phyloP scores from a whole-genome alignment of 2,113 vertebrate genomes.

The Asarcornis scutulata region DNA sequence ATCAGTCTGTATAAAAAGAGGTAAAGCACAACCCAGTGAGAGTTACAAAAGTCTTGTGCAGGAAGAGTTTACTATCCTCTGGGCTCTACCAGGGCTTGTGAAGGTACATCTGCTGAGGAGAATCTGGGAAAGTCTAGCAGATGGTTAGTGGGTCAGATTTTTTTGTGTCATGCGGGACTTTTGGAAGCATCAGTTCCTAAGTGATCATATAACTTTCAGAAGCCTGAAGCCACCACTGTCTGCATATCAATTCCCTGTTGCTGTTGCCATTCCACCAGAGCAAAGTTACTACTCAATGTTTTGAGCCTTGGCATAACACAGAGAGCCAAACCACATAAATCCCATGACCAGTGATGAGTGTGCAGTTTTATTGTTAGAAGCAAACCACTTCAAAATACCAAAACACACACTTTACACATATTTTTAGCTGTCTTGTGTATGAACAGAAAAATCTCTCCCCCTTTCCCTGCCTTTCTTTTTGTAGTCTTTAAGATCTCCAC shows the following conservation, averaged over 20 bases:
- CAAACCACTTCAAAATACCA: constrained; percentile 39
- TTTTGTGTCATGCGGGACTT: neutral
- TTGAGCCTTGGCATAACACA: constrained; percentile 4
- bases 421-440: neutral
- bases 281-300: constrained; percentile 11
- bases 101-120: neutral
- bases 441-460: neutral
- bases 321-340: constrained; percentile 44
- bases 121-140: neutral
- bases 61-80: neutral
- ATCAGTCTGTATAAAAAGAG: neutral
- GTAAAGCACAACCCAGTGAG: neutral
- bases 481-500: neutral
- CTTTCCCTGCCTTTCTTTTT: neutral
- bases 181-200: neutral
- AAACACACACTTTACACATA: neutral
- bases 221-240: neutral
- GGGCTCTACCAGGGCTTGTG: neutral
- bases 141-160: neutral
- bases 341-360: constrained; percentile 47
- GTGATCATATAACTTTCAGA: neutral
- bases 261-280: constrained; percentile 22
- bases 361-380: constrained; percentile 57
- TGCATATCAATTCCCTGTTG: neutral
- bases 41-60: neutral